These are phyloP conservation scores for Craniophora ligustri DNA, from an alignment of 2,888 invertebrate species.

Conservation along the genomic window DNA sequence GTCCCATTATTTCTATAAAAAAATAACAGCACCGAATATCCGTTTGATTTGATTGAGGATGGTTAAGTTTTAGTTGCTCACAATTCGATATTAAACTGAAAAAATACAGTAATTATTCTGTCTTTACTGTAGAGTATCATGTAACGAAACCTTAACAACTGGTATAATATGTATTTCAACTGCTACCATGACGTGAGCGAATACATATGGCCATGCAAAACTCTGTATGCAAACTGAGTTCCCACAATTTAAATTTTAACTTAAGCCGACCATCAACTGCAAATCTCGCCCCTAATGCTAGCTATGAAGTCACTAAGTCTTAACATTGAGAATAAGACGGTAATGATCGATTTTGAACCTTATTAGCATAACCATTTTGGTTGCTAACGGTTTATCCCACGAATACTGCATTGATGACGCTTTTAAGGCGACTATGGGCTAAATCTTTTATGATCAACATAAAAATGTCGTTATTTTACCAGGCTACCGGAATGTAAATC, in stretches of 20 bases:
- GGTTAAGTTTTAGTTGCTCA: too few relatives aligned
- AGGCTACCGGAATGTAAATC: slow-evolving; percentile 40
- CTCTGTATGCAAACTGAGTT: slow-evolving; percentile 49
- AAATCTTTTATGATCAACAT: slow-evolving; percentile 73
- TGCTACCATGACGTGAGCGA: slow-evolving; percentile 2
- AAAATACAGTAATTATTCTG: too few relatives aligned
- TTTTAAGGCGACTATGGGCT: slow-evolving; percentile 62
- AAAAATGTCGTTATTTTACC: slow-evolving; percentile 69
- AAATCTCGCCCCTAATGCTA: slow-evolving; percentile 54
- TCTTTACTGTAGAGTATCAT: too few relatives aligned
- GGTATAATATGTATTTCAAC: slow-evolving; percentile 24
- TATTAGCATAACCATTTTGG: slow-evolving; percentile 58
- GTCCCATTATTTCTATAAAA: too few relatives aligned
- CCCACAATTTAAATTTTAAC: slow-evolving; percentile 51
- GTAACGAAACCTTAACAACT: slow-evolving; percentile 2
- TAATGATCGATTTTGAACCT: slow-evolving; percentile 58
- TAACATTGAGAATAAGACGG: slow-evolving; percentile 52
- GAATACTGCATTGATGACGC: slow-evolving; percentile 62
- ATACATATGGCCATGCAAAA: slow-evolving; percentile 22
- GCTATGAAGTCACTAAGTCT: slow-evolving; percentile 59
- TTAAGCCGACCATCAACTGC: slow-evolving; percentile 48
- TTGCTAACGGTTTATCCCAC: slow-evolving; percentile 57
- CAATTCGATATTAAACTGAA: too few relatives aligned
- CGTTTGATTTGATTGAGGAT: too few relatives aligned
- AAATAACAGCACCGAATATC: too few relatives aligned